phyloP scores from a whole-genome alignment of 1,140 invertebrate species.

The Pogonognathellus flavescens region DNA sequence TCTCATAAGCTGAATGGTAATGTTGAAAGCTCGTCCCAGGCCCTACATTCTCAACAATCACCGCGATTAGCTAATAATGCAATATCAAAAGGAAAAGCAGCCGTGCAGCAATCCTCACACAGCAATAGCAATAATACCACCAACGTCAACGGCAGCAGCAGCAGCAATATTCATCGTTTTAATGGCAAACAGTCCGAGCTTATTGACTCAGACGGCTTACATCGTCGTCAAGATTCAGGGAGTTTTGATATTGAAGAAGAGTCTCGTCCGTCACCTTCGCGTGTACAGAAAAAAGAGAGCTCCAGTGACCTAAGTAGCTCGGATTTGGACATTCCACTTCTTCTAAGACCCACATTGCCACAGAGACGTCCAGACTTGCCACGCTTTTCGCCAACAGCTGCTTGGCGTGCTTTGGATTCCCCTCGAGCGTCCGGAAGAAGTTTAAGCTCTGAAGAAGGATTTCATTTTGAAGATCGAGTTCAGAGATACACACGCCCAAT shows the following conservation, averaged over 20 bases:
- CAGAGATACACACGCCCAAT: slow-evolving; percentile 72
- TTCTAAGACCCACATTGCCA: slow-evolving; percentile 82
- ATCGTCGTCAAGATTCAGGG: slow-evolving; percentile 59
- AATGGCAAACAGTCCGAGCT: slow-evolving; percentile 53
- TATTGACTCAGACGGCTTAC: slow-evolving; percentile 58
- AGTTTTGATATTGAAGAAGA: slow-evolving; percentile 51
- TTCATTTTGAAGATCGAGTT: slow-evolving; percentile 70
- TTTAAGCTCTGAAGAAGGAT: slow-evolving; percentile 67
- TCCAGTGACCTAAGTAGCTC: slow-evolving; percentile 65
- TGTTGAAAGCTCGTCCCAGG: slow-evolving; percentile 1
- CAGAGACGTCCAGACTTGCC: slow-evolving; percentile 82
- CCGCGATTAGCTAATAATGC: slow-evolving; percentile 48
- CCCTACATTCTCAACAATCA: slow-evolving; percentile 9
- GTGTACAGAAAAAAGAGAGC: slow-evolving; percentile 47
- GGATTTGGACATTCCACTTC: slow-evolving; percentile 76
- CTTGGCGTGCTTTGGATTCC: slow-evolving; percentile 79
- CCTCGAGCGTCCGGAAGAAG: slow-evolving; percentile 68
- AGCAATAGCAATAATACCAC: slow-evolving; percentile 6
- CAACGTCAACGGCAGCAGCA: slow-evolving; percentile 15
- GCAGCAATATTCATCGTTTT: slow-evolving; percentile 18
- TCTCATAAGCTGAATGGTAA: slow-evolving; percentile 14
- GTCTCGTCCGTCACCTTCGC: neutral
- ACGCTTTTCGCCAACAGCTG: slow-evolving; percentile 84
- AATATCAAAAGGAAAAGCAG: slow-evolving; percentile 32
- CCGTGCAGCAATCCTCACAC: slow-evolving; percentile 19